These are phyloP conservation scores for Oncorhynchus clarkii DNA, from an alignment of 2,113 vertebrate species.

Conservation along the genomic window DNA sequence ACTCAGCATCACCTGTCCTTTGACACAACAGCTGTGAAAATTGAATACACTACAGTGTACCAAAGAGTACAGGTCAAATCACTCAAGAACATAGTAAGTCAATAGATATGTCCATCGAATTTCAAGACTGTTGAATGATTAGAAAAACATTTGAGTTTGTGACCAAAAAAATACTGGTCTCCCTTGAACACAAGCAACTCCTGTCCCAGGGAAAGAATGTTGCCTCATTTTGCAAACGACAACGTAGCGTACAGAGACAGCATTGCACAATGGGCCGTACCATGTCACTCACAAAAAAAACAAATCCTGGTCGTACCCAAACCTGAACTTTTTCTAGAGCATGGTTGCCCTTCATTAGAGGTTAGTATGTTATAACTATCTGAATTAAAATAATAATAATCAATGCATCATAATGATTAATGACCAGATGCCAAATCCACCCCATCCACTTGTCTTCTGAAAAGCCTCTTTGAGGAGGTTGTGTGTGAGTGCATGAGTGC, in stretches of 20 bases:
- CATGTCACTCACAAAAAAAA: slow-evolving; percentile 8
- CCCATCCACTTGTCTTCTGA: slow-evolving; percentile 61
- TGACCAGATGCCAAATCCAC: slow-evolving; percentile 36
- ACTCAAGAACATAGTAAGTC: slow-evolving; percentile 24
- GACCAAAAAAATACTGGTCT: slow-evolving; percentile 42
- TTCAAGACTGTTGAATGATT: slow-evolving; percentile 19
- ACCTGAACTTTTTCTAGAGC: background rate
- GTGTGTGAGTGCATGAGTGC: slow-evolving; percentile 53
- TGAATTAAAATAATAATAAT: slow-evolving; percentile 30
- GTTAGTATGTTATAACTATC: background rate
- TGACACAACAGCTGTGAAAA: slow-evolving; percentile 60
- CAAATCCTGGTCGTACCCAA: background rate
- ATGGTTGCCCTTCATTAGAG: background rate
- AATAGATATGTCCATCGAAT: slow-evolving; percentile 40
- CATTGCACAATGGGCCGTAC: slow-evolving; percentile 47
- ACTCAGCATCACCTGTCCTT: slow-evolving; percentile 58
- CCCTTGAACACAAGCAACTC: slow-evolving; percentile 38
- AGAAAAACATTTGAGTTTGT: slow-evolving; percentile 31
- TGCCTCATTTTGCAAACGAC: slow-evolving; percentile 43
- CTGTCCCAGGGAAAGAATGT: slow-evolving; percentile 24
- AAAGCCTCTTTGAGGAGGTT: slow-evolving; percentile 58
- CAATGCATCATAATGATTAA: slow-evolving; percentile 41
- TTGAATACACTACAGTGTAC: slow-evolving; percentile 17
- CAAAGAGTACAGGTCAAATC: slow-evolving; percentile 52
- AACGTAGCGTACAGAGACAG: slow-evolving; percentile 1